Evolutionary conservation across 2,797 vertebrate species (phyloP), one percentile per base, ranked within the genome.

Genomic region (Urosaurus nigricauda): DNA sequence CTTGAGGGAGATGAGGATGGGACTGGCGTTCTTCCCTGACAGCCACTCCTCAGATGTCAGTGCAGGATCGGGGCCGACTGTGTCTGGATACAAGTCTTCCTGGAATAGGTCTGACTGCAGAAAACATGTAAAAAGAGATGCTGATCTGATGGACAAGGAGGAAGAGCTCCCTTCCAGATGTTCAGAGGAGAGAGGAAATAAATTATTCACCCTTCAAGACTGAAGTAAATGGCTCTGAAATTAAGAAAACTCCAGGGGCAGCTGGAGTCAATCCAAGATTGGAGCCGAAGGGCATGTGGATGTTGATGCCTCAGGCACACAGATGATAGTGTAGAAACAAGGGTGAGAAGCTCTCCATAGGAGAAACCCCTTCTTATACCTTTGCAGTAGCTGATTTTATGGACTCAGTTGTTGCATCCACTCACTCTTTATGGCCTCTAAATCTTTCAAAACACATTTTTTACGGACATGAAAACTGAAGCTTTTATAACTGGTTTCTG

Each of bases 81-180:
- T 98, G 94, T 98, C 97, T 0, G 98, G 98, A 92, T 98, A 99
- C 63, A 99, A 96, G 94, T 99, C 98, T 16, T 99, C 98, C 96
- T 99, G 98, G 96, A 99, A 99, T 92, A 99, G 97, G 97, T 99
- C 98, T 63, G 98, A 99, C 98, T 99, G 97, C 24, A 82, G 92
- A 37, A 83, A 75, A 14, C 88, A 24, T 32, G 75, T 4, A 9
- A 87, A 91, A 40, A 87, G 60, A 75, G 79, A 51, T 13, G 40
- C 21, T 68, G 43, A 35, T 51, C 40, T 43, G 17, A 32, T 21
- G 14, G 19, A 5, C 0, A 9, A 24, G 6, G 11, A 58, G 21
- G 6, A 58, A 53, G 14, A 14, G 24, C 7, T 5, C 53, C 47
- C 16, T 24, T 29, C 29, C 40, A 73, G 21, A 56, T 13, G 2